Evolutionary conservation across 1,140 invertebrate species (phyloP).

Genomic region (Drosophila ficusphila): DNA sequence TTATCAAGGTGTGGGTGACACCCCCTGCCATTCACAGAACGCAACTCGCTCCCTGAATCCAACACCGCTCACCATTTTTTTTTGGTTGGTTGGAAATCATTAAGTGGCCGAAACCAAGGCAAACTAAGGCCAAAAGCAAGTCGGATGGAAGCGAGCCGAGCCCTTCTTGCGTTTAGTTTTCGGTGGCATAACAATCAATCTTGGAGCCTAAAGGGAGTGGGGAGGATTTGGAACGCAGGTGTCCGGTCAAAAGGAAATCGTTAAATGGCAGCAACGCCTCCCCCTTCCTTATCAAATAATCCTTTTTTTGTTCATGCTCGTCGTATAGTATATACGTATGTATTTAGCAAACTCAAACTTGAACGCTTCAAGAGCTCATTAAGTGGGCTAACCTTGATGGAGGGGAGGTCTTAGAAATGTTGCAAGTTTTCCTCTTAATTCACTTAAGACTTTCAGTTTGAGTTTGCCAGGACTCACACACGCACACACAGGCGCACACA

Average conservation of each 20-base stretch:
- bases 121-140: slow-evolving; percentile 26
- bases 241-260: slow-evolving; percentile 42
- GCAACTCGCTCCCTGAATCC: slow-evolving; percentile 3
- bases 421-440: slow-evolving; percentile 78
- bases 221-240: slow-evolving; percentile 19
- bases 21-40: slow-evolving; percentile 11
- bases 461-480: slow-evolving; percentile 34
- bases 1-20: slow-evolving; percentile 47
- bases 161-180: slow-evolving; percentile 29
- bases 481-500: slow-evolving; percentile 28
- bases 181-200: slow-evolving; percentile 70
- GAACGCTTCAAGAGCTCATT: slow-evolving; percentile 70
- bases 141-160: neutral
- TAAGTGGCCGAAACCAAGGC: slow-evolving; percentile 45
- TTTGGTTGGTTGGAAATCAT: slow-evolving; percentile 56
- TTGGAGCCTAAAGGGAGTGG: slow-evolving; percentile 16
- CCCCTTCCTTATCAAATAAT: slow-evolving; percentile 61
- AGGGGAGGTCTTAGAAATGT: slow-evolving; percentile 62
- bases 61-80: neutral
- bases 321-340: slow-evolving; percentile 25
- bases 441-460: slow-evolving; percentile 76
- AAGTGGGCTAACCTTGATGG: slow-evolving; percentile 67
- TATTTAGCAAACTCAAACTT: slow-evolving; percentile 66
- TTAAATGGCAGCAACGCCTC: slow-evolving; percentile 46
- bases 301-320: slow-evolving; percentile 55